These are phyloP conservation scores for Cryptotis parvus DNA, from an alignment of 2,113 vertebrate genomes.

Conservation along the genomic window DNA sequence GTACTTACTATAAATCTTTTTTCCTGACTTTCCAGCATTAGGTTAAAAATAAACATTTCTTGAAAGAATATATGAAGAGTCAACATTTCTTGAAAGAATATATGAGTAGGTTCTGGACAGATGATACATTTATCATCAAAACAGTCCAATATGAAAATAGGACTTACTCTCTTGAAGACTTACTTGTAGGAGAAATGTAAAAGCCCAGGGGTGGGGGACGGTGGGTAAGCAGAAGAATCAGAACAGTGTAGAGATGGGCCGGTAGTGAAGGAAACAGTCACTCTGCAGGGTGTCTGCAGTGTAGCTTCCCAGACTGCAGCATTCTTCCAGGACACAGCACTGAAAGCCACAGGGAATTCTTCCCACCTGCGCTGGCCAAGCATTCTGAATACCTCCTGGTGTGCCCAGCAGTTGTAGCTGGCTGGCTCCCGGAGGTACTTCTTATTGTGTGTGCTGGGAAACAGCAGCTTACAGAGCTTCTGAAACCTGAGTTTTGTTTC, in stretches of 20 bases:
- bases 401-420: not conserved
- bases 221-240: not conserved
- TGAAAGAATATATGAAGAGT: conserved; percentile 3
- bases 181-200: not conserved
- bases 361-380: not conserved
- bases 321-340: accelerated
- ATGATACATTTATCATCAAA: not conserved
- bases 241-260: not conserved
- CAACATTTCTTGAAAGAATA: not conserved
- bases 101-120: not conserved
- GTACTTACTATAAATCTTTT: not conserved
- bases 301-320: accelerated
- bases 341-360: not conserved
- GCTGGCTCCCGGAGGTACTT: not conserved
- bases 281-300: accelerated
- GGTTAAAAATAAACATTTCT: conserved; percentile 10
- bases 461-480: conserved; percentile 1
- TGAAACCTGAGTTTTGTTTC: conserved; percentile 66
- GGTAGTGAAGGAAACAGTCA: no score
- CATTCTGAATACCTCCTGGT: not conserved
- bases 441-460: not conserved
- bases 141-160: not conserved
- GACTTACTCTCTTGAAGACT: not conserved
- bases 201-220: not conserved
- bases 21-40: conserved; percentile 1